Evolutionary conservation across 2,888 invertebrate genomes (phyloP).

Genomic region (Synergus itoensis): DNA sequence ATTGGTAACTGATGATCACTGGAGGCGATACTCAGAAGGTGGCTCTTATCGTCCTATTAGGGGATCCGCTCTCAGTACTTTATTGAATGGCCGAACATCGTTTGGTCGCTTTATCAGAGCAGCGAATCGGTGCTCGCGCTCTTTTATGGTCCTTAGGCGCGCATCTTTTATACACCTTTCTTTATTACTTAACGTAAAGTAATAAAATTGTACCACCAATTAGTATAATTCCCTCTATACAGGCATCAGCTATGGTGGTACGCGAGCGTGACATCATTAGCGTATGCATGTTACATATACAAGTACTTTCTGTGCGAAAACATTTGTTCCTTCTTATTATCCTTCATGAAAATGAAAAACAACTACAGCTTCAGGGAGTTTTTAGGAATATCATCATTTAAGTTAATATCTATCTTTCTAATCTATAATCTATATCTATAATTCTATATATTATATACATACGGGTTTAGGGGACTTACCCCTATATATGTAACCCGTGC

Average conservation of each 20-base stretch:
- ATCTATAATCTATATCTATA: no score
- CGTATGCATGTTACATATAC: constrained; percentile 41
- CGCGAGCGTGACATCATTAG: constrained; percentile 62
- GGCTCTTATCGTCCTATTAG: constrained; percentile 74
- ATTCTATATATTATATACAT: no score
- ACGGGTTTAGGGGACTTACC: no score
- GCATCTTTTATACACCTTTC: constrained; percentile 55
- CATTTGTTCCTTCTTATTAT: background rate
- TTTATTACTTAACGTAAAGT: constrained; percentile 72
- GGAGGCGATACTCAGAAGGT: constrained; percentile 62
- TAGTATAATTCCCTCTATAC: constrained; percentile 45
- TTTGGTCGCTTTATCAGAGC: constrained; percentile 64
- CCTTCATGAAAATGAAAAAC: background rate
- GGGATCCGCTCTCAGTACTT: constrained; percentile 66
- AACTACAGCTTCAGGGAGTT: background rate
- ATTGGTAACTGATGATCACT: constrained; percentile 46
- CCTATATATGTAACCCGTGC: no score
- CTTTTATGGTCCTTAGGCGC: constrained; percentile 66
- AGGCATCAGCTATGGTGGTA: constrained; percentile 40
- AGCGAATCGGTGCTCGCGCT: constrained; percentile 64
- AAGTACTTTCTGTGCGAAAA: background rate
- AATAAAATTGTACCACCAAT: constrained; percentile 72
- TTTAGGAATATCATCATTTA: no score
- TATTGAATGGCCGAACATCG: constrained; percentile 63
- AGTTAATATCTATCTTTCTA: no score